Evolutionary conservation across 2,888 invertebrate genomes (phyloP).

Genomic region (Amaurobius ferox): DNA sequence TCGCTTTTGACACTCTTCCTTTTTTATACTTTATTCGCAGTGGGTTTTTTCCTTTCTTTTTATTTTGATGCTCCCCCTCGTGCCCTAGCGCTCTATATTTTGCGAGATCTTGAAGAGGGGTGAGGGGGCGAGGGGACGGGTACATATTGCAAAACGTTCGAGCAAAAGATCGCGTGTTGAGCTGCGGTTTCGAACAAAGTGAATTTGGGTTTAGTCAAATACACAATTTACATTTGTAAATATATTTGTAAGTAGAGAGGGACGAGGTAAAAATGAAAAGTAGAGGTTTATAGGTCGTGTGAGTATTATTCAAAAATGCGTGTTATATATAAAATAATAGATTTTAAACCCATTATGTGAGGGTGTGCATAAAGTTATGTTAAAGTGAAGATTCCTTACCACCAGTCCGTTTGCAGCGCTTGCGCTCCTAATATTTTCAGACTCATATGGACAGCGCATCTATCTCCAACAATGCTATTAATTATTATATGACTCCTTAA

Average conservation of each 20-base stretch:
- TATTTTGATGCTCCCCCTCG: slow-evolving; percentile 21
- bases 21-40: slow-evolving; percentile 71
- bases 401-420: too few relatives aligned
- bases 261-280: not conserved
- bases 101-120: slow-evolving; percentile 16
- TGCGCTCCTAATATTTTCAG: too few relatives aligned
- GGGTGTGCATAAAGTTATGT: too few relatives aligned
- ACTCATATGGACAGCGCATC: too few relatives aligned
- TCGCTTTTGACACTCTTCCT: slow-evolving; percentile 68
- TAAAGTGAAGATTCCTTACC: too few relatives aligned
- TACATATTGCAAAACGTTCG: not conserved
- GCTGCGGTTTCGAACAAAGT: slow-evolving; percentile 11
- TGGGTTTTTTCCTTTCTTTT: slow-evolving; percentile 30
- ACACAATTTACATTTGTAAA: slow-evolving; percentile 9
- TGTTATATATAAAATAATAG: too few relatives aligned
- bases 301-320: too few relatives aligned
- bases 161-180: not conserved
- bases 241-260: slow-evolving; percentile 3
- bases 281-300: not conserved
- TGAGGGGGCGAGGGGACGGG: not conserved
- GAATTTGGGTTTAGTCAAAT: slow-evolving; percentile 18
- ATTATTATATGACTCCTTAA: too few relatives aligned
- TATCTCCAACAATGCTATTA: too few relatives aligned
- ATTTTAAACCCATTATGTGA: too few relatives aligned
- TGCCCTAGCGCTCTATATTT: slow-evolving; percentile 37